A percentile compares a stretch with the other conserved stretches of the same genome.
phyloP scores from a whole-genome alignment of 2,888 invertebrate species.

The Gymnoscelis rufifasciata region DNA sequence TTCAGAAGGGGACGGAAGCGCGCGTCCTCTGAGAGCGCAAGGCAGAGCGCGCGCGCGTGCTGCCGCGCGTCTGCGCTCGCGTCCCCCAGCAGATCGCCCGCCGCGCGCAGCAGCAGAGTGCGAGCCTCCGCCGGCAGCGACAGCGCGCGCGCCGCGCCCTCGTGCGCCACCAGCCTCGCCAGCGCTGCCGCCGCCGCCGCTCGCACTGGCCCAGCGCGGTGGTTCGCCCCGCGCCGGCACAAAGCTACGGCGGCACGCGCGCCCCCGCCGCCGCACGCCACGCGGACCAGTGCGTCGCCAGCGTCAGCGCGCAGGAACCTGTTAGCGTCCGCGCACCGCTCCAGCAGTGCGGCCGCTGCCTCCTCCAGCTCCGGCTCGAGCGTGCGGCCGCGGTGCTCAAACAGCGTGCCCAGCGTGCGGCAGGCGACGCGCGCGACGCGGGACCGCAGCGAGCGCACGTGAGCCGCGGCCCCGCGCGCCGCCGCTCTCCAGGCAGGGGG shows the following conservation, averaged over 20 bases:
- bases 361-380: slow-evolving; percentile 91
- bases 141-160: slow-evolving; percentile 86
- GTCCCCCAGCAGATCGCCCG: slow-evolving; percentile 91
- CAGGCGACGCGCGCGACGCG: slow-evolving; percentile 95
- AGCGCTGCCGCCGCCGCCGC: slow-evolving; percentile 90
- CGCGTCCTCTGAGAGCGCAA: slow-evolving; percentile 83
- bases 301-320: slow-evolving; percentile 95
- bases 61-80: slow-evolving; percentile 91
- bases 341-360: slow-evolving; percentile 87
- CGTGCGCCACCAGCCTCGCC: slow-evolving; percentile 83
- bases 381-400: slow-evolving; percentile 79
- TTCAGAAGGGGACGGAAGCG: slow-evolving; percentile 87
- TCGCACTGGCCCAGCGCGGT: slow-evolving; percentile 93
- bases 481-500: slow-evolving; percentile 83
- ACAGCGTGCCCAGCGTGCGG: slow-evolving; percentile 88
- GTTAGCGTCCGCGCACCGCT: slow-evolving; percentile 95
- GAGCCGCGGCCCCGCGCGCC: slow-evolving; percentile 84
- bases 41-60: slow-evolving; percentile 88
- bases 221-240: slow-evolving; percentile 84
- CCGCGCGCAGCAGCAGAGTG: slow-evolving; percentile 87
- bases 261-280: slow-evolving; percentile 88
- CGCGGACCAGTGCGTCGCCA: slow-evolving; percentile 86
- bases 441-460: slow-evolving; percentile 93
- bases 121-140: slow-evolving; percentile 87
- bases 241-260: slow-evolving; percentile 83